Evolutionary conservation across 2,797 vertebrate species (phyloP).

Genomic region (Philypnodon macrostomus): DNA sequence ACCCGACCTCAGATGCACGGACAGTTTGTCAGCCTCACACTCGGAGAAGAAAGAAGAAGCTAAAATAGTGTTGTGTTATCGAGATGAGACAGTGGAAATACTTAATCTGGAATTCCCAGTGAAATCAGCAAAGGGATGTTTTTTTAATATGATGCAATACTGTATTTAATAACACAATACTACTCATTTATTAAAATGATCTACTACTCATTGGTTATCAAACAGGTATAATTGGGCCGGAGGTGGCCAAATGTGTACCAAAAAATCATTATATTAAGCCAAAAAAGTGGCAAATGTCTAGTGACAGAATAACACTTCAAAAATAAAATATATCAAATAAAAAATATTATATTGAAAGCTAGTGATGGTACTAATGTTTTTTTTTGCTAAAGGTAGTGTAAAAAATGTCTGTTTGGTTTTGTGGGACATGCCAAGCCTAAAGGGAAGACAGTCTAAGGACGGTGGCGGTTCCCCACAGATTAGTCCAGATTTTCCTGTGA

Average conservation of each 20-base stretch:
- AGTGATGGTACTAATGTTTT: too few relatives aligned
- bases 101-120: too few relatives aligned
- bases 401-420: constrained; percentile 16
- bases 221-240: background rate
- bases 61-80: background rate
- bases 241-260: background rate
- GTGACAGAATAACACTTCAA: too few relatives aligned
- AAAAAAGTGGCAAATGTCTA: too few relatives aligned
- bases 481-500: constrained; percentile 20
- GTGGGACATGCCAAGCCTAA: background rate
- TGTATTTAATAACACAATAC: too few relatives aligned
- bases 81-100: background rate
- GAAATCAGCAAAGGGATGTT: too few relatives aligned
- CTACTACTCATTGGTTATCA: background rate
- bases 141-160: too few relatives aligned
- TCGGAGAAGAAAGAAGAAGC: background rate
- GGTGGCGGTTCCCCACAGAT: constrained; percentile 25
- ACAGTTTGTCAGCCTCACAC: constrained; percentile 12
- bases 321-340: too few relatives aligned
- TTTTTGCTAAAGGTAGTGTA: too few relatives aligned
- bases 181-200: too few relatives aligned
- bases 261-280: too few relatives aligned
- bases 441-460: background rate
- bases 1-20: constrained; percentile 28
- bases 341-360: too few relatives aligned